Conservation (phyloP, 1,140 invertebrate genomes). For the Calephelis nemesis region DNA sequence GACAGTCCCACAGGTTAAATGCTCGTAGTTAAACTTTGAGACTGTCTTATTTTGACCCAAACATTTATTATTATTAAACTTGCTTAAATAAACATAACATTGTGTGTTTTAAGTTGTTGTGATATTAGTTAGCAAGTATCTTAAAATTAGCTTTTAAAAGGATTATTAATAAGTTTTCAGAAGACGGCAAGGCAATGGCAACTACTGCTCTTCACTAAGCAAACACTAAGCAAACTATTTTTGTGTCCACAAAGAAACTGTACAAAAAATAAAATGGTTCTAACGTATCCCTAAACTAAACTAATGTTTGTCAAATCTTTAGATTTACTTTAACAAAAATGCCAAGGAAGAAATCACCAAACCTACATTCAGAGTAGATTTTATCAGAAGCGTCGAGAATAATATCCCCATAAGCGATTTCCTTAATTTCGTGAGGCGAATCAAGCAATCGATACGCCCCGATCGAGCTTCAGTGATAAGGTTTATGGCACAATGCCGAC, state of each 20-base stretch:
- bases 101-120: no score
- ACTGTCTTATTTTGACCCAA: no score
- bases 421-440: constrained; percentile 76
- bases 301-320: constrained; percentile 29
- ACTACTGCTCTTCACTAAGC: no score
- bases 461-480: constrained; percentile 73
- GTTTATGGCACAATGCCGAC: constrained; percentile 60
- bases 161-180: no score
- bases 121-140: no score
- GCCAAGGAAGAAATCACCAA: constrained; percentile 44
- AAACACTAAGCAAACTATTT: background rate
- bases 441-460: constrained; percentile 72
- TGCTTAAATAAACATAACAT: no score
- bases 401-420: constrained; percentile 78
- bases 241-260: background rate
- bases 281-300: constrained; percentile 21
- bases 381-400: constrained; percentile 63
- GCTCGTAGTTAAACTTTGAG: no score
- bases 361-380: constrained; percentile 65
- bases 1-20: no score
- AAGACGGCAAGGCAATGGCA: no score
- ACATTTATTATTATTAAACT: no score
- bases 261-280: constrained; percentile 23
- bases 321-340: constrained; percentile 32
- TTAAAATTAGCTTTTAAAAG: no score